These are phyloP conservation scores for Theristus sp. DNA, from an alignment of 2,888 invertebrate species.

Conservation along the genomic window DNA sequence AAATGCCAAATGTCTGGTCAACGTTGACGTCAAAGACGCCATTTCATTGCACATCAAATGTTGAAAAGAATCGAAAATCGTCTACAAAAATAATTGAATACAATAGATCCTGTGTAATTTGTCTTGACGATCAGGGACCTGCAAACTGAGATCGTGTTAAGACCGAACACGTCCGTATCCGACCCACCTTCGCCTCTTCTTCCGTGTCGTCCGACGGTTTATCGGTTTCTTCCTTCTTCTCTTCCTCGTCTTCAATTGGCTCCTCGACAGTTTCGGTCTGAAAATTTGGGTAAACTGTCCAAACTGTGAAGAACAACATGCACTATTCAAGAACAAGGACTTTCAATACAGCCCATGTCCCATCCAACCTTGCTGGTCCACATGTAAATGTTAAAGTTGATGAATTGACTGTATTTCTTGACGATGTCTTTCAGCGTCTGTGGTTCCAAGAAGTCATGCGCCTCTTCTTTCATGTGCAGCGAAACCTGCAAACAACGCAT, in stretches of 20 bases:
- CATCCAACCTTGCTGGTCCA: slow-evolving; percentile 62
- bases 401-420: slow-evolving; percentile 96
- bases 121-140: too few relatives aligned
- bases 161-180: too few relatives aligned
- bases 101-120: too few relatives aligned
- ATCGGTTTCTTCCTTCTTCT: slow-evolving; percentile 19
- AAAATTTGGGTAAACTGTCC: slow-evolving; percentile 10
- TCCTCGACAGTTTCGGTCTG: slow-evolving; percentile 56
- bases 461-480: slow-evolving; percentile 85
- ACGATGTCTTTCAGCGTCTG: slow-evolving; percentile 73
- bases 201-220: slow-evolving; percentile 15
- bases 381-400: slow-evolving; percentile 91
- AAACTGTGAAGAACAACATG: too few relatives aligned
- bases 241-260: slow-evolving; percentile 42
- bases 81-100: too few relatives aligned
- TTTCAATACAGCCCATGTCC: too few relatives aligned
- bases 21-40: too few relatives aligned
- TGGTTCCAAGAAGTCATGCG: slow-evolving; percentile 78
- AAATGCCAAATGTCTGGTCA: too few relatives aligned
- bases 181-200: slow-evolving; percentile 10
- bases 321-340: too few relatives aligned
- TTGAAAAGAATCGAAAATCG: neutral
- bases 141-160: too few relatives aligned
- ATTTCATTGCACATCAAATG: neutral
- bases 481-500: too few relatives aligned